A percentile compares a stretch with the other conserved stretches of the same genome.
These are phyloP conservation scores for Drosophila ercepeae DNA, from an alignment of 1,140 invertebrate genomes.

Conservation along the genomic window DNA sequence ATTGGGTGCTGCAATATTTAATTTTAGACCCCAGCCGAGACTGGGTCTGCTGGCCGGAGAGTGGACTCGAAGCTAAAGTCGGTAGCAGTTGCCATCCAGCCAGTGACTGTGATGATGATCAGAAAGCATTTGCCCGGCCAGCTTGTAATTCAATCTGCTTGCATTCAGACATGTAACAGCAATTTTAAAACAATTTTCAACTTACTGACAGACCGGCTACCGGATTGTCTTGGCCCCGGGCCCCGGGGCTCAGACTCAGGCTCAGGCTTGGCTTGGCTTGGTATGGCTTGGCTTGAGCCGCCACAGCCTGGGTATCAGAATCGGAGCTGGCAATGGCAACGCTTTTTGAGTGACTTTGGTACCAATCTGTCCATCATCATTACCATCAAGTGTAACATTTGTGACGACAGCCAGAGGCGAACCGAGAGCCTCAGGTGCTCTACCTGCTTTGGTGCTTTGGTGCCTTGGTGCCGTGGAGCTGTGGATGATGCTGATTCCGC, in stretches of 20 bases:
- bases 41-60: constrained; percentile 24
- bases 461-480: neutral
- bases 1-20: constrained; percentile 67
- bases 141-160: constrained; percentile 82
- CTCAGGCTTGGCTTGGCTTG: neutral
- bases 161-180: constrained; percentile 83
- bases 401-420: constrained; percentile 77
- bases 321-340: constrained; percentile 67
- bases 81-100: constrained; percentile 32
- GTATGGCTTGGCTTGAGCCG: constrained; percentile 44
- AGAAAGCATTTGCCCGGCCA: constrained; percentile 58
- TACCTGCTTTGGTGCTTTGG: neutral
- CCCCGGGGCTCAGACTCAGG: neutral
- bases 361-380: constrained; percentile 84
- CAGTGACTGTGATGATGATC: constrained; percentile 40
- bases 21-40: constrained; percentile 55
- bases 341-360: constrained; percentile 83
- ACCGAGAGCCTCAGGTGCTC: constrained; percentile 60
- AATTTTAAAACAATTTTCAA: constrained; percentile 84
- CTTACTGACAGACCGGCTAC: constrained; percentile 82
- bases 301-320: constrained; percentile 42
- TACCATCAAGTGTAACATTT: constrained; percentile 83
- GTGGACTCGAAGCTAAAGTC: constrained; percentile 18
- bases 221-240: constrained; percentile 69
- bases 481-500: constrained; percentile 25